Conservation (phyloP, 2,888 invertebrate genomes). For the Sinopyrophorus schimmeli region DNA sequence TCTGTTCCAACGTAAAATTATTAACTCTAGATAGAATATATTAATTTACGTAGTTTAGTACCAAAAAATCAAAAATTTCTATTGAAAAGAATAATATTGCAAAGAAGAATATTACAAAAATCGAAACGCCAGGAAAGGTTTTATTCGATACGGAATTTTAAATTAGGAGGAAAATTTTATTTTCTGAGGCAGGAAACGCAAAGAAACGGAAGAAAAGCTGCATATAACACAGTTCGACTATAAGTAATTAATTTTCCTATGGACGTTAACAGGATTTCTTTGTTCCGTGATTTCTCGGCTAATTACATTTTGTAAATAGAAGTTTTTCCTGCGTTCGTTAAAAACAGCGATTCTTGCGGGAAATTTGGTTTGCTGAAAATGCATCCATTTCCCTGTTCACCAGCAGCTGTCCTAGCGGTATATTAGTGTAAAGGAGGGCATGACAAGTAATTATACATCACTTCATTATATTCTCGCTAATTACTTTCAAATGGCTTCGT, state of each 20-base stretch:
- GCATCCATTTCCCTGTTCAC: constrained; percentile 33
- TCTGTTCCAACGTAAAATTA: too few relatives aligned
- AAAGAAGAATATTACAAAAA: too few relatives aligned
- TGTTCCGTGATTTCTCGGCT: constrained; percentile 42
- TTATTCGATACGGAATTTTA: too few relatives aligned
- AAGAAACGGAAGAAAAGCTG: constrained; percentile 10
- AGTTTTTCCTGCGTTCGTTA: constrained; percentile 31
- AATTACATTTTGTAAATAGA: constrained; percentile 41
- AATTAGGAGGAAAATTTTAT: constrained; percentile 12
- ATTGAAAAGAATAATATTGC: too few relatives aligned
- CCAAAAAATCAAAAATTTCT: too few relatives aligned
- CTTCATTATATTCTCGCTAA: constrained; percentile 45
- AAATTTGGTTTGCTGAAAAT: constrained; percentile 9
- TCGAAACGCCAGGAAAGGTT: too few relatives aligned
- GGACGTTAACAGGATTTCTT: constrained; percentile 42
- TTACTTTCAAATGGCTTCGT: constrained; percentile 42
- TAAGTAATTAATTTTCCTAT: constrained; percentile 43
- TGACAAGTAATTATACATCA: constrained; percentile 45
- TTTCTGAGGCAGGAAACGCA: constrained; percentile 4
- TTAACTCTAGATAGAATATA: too few relatives aligned
- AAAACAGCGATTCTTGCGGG: constrained; percentile 15
- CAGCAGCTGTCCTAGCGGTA: constrained; percentile 44
- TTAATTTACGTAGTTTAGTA: too few relatives aligned
- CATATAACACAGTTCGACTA: constrained; percentile 22
- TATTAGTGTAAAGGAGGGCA: constrained; percentile 39